Evolutionary conservation across 1,140 invertebrate species (phyloP).

Genomic region (Rhagoletis zephyria): DNA sequence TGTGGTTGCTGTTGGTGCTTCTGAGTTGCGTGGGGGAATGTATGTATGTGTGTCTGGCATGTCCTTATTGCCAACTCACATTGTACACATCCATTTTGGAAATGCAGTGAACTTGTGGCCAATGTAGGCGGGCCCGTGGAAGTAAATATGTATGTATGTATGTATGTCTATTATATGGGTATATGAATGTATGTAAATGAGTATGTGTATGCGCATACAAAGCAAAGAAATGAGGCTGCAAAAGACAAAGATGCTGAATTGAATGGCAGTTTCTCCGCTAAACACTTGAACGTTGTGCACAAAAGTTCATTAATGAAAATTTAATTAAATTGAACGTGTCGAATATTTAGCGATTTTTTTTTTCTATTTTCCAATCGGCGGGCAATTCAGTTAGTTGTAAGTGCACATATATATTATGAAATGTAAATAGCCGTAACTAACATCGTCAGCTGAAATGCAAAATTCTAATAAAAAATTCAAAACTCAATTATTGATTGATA

Average conservation of each 20-base stretch:
- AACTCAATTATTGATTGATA: no score
- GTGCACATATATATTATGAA: no score
- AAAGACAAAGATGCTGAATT: neutral
- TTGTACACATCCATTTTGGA: neutral
- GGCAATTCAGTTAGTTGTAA: neutral
- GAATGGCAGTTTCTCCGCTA: neutral
- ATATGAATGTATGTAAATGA: neutral
- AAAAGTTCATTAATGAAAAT: neutral
- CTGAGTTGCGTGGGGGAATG: neutral
- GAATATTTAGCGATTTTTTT: neutral
- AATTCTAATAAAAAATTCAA: no score
- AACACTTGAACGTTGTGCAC: neutral
- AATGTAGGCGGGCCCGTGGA: no score
- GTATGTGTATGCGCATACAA: neutral
- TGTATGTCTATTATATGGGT: neutral
- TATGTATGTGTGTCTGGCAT: conserved; percentile 13
- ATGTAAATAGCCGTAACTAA: no score
- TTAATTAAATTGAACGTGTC: neutral
- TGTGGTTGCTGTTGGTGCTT: neutral
- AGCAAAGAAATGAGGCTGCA: neutral
- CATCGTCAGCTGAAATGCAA: no score
- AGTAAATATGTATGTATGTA: neutral
- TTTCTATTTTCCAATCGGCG: neutral
- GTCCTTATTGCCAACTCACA: conserved; percentile 24
- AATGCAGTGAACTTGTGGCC: neutral